phyloP scores from a whole-genome alignment of 2,797 vertebrate genomes.

The Phoxinus dragarum region DNA sequence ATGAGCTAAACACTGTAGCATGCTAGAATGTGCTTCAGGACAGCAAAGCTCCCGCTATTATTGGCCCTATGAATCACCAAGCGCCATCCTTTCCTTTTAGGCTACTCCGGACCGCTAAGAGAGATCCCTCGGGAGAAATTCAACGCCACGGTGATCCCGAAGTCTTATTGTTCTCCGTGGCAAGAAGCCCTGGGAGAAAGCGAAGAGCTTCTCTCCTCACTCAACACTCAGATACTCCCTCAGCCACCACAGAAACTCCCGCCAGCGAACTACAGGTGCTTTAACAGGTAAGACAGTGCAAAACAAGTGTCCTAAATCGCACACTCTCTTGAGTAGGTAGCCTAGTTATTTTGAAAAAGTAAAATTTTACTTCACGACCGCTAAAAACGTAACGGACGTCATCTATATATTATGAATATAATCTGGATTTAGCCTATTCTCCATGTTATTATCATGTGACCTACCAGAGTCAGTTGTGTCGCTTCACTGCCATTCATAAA shows the following conservation, averaged over 20 bases:
- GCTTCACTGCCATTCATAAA: no score
- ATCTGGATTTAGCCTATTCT: no score
- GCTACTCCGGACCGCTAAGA: slow-evolving; percentile 88
- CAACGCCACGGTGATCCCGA: slow-evolving; percentile 90
- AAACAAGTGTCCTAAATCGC: not conserved
- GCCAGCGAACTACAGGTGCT: slow-evolving; percentile 80
- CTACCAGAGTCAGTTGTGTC: no score
- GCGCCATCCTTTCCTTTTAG: slow-evolving; percentile 68
- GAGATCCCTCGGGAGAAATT: slow-evolving; percentile 91
- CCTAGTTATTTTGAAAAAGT: not conserved
- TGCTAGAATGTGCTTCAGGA: not conserved
- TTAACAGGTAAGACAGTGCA: slow-evolving; percentile 88
- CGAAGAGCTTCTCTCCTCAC: slow-evolving; percentile 61
- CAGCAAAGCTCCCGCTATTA: slow-evolving; percentile 25
- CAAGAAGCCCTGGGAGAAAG: slow-evolving; percentile 74
- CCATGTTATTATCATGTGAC: no score
- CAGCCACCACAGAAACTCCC: slow-evolving; percentile 66
- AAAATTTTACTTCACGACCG: not conserved
- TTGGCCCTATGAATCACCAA: slow-evolving; percentile 16
- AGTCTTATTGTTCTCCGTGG: slow-evolving; percentile 92
- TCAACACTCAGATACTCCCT: slow-evolving; percentile 63
- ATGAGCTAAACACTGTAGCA: slow-evolving; percentile 25
- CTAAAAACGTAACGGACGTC: not conserved
- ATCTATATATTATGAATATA: not conserved
- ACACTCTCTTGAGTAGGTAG: not conserved